Base-by-base conservation (phyloP, 1,140 invertebrate species). In the Aricia agestis region DNA sequence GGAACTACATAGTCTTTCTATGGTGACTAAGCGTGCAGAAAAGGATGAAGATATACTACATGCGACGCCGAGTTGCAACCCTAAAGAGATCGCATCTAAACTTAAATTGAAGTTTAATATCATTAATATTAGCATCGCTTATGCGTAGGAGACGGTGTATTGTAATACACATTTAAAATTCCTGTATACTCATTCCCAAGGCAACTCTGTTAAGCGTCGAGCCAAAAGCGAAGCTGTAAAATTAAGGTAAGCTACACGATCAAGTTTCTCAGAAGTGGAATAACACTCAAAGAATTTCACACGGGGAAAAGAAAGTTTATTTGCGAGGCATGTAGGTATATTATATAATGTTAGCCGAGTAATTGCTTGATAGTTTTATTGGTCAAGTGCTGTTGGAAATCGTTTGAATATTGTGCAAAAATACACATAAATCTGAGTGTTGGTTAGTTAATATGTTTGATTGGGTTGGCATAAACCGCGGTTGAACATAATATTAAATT, bases 41-140 rank as follows among this genome's bases (percentile, higher is more conserved):
- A 25, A 25, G 25, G 0, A 25, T 25, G 3, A 25, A 25, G 1
- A 25, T 25, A 25, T 3, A 25, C 3, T 25, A 25, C 9, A 52
- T 1, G 45, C 11, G 45, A 52, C 45, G 45, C 9, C 11, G 13
- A 9, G 7, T 18, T 6, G 18, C 59, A 59, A 59, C 58, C 17
- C 59, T 19, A 63, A 68, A 42, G 42, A 11, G 52, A 68, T 57
- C 45, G 45, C 18, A 68, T 68, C 45, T 18, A 74, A 52, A 74
- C 69, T 74, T 71, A 74, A 74, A 74, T 74, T 74, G 69, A 58
- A 41, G 57, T 41, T 68, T 74, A 74, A 74, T 66, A 25, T 31
- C 52, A 68, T 74, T 68, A 19, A 57, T 57, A 68, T 68, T 31
- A 68, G 52, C 67, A 57, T 52, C 52, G 11, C 25, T 45, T 57